phyloP scores from a whole-genome alignment of 2,888 invertebrate genomes.

The Charanyca ferruginea region DNA sequence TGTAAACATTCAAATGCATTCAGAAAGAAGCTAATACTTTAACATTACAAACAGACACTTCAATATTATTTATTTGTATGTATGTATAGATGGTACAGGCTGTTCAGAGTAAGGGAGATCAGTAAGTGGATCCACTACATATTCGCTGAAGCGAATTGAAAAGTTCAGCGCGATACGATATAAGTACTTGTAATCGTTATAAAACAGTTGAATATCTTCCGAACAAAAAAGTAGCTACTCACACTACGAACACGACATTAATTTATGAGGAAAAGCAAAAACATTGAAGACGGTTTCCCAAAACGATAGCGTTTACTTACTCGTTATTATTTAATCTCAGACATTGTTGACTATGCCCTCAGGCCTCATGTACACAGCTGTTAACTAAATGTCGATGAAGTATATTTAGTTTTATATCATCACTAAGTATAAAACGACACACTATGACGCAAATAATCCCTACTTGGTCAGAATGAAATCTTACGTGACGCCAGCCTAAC shows the following conservation, averaged over 20 bases:
- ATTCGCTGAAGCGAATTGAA: conserved; percentile 7
- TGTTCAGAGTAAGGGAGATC: neutral
- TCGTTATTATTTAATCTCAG: neutral
- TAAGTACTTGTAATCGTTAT: conserved; percentile 4
- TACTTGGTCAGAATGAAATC: conserved; percentile 44
- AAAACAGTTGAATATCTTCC: neutral
- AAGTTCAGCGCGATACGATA: neutral
- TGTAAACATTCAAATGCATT: too few relatives aligned
- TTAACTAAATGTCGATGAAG: conserved; percentile 13
- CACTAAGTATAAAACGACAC: conserved; percentile 15
- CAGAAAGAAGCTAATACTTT: too few relatives aligned
- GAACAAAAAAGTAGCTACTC: neutral
- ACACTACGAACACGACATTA: neutral
- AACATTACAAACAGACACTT: too few relatives aligned
- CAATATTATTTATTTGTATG: too few relatives aligned
- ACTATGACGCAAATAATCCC: conserved; percentile 45
- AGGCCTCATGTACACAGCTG: neutral
- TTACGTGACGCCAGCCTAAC: conserved; percentile 27
- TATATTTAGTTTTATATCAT: conserved; percentile 27
- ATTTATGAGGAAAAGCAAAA: neutral
- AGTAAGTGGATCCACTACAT: conserved; percentile 25
- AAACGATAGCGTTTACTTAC: too few relatives aligned
- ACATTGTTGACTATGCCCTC: neutral
- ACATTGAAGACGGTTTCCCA: neutral
- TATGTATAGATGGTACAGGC: too few relatives aligned